Base-by-base conservation (phyloP, 2,113 vertebrate species). In the Epinephelus moara region DNA sequence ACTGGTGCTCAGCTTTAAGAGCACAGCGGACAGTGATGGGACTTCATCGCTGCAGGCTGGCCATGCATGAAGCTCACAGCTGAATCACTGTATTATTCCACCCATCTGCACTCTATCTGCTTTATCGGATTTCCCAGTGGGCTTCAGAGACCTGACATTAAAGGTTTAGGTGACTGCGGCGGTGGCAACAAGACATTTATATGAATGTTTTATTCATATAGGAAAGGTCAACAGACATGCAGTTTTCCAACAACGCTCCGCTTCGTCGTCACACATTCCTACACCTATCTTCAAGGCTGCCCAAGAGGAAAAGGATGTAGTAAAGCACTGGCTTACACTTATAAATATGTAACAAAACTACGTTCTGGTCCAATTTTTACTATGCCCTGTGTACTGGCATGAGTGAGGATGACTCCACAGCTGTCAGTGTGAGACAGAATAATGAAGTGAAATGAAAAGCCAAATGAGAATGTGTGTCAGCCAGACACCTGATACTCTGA, bases 81-180 rank as follows among this genome's bases (percentile, higher is more conserved):
- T 86, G 79, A 89, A 79, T 85, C 88, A 56, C 80, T 71, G 70
- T 49, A 53, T 89, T 87, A 86, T 85, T 90, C 70, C 79, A 75
- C 76, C 70, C 79, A 49, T 74, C 78, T 83, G 78, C 64, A 66
- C 80, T 80, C 27, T 30, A 40, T 81, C 75, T 77, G 71, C 80
- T 81, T 74, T 59, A 67, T 57, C 52, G 8, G 18, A 84, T 86
- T 86, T 81, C 74, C 72, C 70, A 49, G 61, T 25, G 56, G 72
- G 68, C 49, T 23, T 19, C 63, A 47, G 60, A 62, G 70, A 30
- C 47, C 62, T 49, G 66, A 67, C 73, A 53, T 71, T 73, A 80
- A 82, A 85, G 57, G 73, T 68, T 70, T n/a, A 60, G 73, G 75
- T 25, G 75, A 67, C 57, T 25, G 50, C 80, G 21, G 50, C 82